phyloP scores from a whole-genome alignment of 2,797 vertebrate genomes.

The Loriculus beryllinus region DNA sequence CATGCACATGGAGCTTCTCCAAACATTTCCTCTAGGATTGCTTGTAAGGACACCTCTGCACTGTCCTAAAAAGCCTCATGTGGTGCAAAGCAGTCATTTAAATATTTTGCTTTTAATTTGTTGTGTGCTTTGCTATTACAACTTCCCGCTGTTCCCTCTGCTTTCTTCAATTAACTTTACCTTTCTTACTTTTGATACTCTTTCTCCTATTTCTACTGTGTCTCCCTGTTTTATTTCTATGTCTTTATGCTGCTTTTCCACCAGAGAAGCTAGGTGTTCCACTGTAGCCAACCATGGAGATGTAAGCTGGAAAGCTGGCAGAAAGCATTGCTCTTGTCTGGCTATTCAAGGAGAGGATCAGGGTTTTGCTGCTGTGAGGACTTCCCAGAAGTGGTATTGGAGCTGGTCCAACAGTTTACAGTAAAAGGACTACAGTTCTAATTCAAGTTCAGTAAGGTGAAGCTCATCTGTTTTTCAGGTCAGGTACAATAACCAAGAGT shows the following conservation, averaged over 20 bases:
- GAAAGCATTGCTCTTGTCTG: neutral
- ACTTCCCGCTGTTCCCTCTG: neutral
- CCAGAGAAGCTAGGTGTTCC: neutral
- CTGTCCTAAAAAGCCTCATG: neutral
- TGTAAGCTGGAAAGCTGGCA: neutral
- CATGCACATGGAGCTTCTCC: neutral
- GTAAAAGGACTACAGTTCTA: slow-evolving; percentile 33
- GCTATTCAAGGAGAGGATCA: neutral
- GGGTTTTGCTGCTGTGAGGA: neutral
- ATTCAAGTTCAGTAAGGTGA: slow-evolving; percentile 11
- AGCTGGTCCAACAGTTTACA: slow-evolving; percentile 42
- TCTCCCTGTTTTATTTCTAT: neutral
- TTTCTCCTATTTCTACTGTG: neutral
- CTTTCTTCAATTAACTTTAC: neutral
- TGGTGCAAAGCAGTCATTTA: neutral
- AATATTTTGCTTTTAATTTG: neutral
- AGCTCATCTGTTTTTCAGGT: neutral
- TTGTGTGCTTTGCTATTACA: neutral
- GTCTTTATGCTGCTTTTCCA: neutral
- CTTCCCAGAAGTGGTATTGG: slow-evolving; percentile 47
- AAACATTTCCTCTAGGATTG: neutral
- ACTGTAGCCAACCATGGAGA: neutral
- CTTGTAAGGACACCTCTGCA: neutral
- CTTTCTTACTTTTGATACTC: neutral
- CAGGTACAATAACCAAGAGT: neutral